A percentile compares a stretch with the other conserved stretches of the same genome.
Conservation (phyloP, 2,797 vertebrate genomes). For the Rhinophrynus dorsalis region DNA sequence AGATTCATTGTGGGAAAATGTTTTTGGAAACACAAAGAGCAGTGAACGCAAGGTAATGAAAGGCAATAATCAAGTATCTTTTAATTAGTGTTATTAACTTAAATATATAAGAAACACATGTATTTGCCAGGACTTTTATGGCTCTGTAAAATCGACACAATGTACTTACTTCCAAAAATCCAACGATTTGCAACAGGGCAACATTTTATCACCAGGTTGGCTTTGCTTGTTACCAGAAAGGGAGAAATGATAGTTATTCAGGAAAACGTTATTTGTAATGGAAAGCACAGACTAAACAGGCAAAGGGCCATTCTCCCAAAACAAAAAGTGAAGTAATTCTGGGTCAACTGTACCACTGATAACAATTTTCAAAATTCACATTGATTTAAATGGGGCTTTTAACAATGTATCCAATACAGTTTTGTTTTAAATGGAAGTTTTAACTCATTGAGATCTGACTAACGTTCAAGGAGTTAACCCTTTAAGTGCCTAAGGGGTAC, state of each 20-base stretch:
- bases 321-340: no score
- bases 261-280: conserved; percentile 21
- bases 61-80: conserved; percentile 33
- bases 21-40: neutral
- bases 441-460: no score
- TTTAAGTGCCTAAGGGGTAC: no score
- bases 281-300: conserved; percentile 16
- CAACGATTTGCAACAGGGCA: neutral
- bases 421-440: no score
- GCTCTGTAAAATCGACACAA: conserved; percentile 29
- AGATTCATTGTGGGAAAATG: conserved; percentile 9
- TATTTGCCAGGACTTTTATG: conserved; percentile 26
- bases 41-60: conserved; percentile 1
- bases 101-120: conserved; percentile 38
- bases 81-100: conserved; percentile 32
- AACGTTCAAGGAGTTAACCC: no score
- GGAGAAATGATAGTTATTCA: conserved; percentile 18
- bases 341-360: no score
- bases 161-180: conserved; percentile 1
- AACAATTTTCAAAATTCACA: no score
- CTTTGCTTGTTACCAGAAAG: neutral
- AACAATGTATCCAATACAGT: no score
- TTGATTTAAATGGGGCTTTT: no score
- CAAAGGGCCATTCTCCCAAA: no score
- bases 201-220: neutral